A percentile compares a stretch with the other conserved stretches of the same genome.
Conservation (phyloP, 1,140 invertebrate genomes). For the Drosophila busckii region DNA sequence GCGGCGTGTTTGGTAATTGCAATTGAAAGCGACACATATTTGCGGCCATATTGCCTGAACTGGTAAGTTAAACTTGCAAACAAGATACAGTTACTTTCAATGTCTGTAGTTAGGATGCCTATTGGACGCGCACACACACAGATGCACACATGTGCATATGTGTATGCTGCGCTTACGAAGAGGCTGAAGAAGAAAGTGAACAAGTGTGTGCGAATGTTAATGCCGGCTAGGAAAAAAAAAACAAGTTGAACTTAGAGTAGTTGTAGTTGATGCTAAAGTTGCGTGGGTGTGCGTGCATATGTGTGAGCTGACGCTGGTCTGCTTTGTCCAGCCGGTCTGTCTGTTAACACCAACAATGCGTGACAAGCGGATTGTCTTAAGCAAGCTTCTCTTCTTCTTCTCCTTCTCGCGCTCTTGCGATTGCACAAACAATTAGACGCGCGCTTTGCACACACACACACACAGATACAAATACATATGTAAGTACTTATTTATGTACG, state of each 20-base stretch:
- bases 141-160: not conserved
- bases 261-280: no score
- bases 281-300: constrained; percentile 17
- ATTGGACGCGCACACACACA: constrained; percentile 9
- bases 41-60: constrained; percentile 38
- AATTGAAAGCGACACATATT: constrained; percentile 64
- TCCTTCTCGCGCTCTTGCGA: constrained; percentile 36
- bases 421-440: constrained; percentile 57
- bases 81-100: constrained; percentile 59
- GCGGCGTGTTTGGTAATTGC: constrained; percentile 15
- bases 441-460: constrained; percentile 37
- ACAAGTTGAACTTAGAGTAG: constrained; percentile 38
- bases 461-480: constrained; percentile 22
- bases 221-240: constrained; percentile 39
- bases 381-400: not conserved
- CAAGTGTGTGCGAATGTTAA: constrained; percentile 60
- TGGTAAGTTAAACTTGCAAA: constrained; percentile 35
- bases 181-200: constrained; percentile 65
- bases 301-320: constrained; percentile 10
- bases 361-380: constrained; percentile 15
- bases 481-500: no score
- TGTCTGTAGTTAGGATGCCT: constrained; percentile 32
- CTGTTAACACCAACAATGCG: constrained; percentile 48
- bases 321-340: constrained; percentile 20
- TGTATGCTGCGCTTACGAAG: constrained; percentile 3